phyloP scores from a whole-genome alignment of 2,888 invertebrate genomes.

The Drosophila flavopinicola region DNA sequence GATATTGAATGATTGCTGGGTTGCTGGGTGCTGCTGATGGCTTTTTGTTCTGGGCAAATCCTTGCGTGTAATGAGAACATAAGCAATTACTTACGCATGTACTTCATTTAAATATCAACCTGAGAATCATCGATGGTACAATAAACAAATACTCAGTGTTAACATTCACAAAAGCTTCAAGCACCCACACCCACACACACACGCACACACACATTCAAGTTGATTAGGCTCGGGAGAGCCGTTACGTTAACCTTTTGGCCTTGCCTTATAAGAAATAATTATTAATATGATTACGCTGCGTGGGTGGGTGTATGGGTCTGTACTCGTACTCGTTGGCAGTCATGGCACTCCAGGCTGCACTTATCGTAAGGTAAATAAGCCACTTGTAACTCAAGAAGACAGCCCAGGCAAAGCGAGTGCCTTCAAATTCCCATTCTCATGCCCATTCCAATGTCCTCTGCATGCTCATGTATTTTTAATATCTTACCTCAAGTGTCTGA shows the following conservation, averaged over 20 bases:
- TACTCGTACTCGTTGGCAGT: conserved; percentile 48
- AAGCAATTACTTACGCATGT: conserved; percentile 78
- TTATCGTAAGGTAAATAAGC: conserved; percentile 80
- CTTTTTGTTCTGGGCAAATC: conserved; percentile 24
- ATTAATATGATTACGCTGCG: conserved; percentile 73
- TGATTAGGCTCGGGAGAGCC: conserved; percentile 72
- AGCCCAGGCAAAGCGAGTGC: conserved; percentile 34
- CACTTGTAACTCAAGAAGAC: conserved; percentile 77
- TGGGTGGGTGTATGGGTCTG: conserved; percentile 4
- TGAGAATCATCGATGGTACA: conserved; percentile 2
- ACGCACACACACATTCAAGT: conserved; percentile 47
- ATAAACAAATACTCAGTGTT: conserved; percentile 32
- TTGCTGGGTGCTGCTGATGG: conserved; percentile 2
- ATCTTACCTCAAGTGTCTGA: conserved; percentile 76
- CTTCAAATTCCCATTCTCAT: conserved; percentile 19
- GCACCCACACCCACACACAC: conserved; percentile 29
- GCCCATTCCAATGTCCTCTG: conserved; percentile 15
- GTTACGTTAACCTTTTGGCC: conserved; percentile 54
- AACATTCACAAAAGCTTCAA: conserved; percentile 18
- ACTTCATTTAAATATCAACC: conserved; percentile 66
- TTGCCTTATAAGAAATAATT: conserved; percentile 66
- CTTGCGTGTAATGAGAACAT: conserved; percentile 74
- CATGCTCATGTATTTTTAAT: conserved; percentile 79
- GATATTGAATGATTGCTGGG: conserved; percentile 54
- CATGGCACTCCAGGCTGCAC: conserved; percentile 77